phyloP scores from a whole-genome alignment of 2,888 invertebrate species.

The Protula sp. region DNA sequence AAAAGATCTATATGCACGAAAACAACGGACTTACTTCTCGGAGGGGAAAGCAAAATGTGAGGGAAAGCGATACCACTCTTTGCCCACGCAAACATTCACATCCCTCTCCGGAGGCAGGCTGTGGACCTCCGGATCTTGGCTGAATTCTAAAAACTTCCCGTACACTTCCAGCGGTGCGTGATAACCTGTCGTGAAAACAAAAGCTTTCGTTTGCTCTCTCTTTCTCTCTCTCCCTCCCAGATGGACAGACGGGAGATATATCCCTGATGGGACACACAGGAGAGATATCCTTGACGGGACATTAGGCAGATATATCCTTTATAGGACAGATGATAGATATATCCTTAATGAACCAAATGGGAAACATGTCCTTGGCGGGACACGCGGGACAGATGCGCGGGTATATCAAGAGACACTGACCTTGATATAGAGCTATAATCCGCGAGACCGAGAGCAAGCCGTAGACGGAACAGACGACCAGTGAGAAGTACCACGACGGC shows the following conservation, averaged over 20 bases:
- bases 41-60: conserved; percentile 88
- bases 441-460: conserved; percentile 59
- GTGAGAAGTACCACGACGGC: conserved; percentile 69
- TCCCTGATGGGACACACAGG: too few species aligned
- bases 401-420: conserved; percentile 39
- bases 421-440: conserved; percentile 62
- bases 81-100: conserved; percentile 81
- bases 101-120: conserved; percentile 38
- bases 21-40: conserved; percentile 55
- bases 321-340: too few species aligned
- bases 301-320: too few species aligned
- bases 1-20: too few species aligned
- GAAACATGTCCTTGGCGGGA: too few species aligned
- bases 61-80: conserved; percentile 97
- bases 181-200: conserved; percentile 58
- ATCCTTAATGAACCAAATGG: too few species aligned
- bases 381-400: too few species aligned
- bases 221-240: conserved; percentile 4
- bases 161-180: conserved; percentile 85
- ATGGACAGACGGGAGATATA: too few species aligned
- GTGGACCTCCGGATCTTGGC: conserved; percentile 33
- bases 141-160: conserved; percentile 62
- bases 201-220: neutral
- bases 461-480: conserved; percentile 58
- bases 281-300: too few species aligned